Evolutionary conservation across 2,888 invertebrate species (phyloP).

Genomic region (Chalcis sispes): DNA sequence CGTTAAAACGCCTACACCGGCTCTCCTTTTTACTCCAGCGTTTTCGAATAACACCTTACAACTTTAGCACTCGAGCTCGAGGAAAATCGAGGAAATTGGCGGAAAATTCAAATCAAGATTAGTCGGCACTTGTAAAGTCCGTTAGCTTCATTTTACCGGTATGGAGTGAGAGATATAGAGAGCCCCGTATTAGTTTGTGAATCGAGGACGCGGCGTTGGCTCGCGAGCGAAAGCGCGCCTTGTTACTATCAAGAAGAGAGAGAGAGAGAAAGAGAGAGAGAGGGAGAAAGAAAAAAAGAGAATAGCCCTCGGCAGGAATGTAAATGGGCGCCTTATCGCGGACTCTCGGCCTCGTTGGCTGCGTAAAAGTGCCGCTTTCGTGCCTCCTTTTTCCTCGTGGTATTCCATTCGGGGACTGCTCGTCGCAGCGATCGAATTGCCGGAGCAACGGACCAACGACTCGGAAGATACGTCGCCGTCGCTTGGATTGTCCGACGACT

Average conservation of each 20-base stretch:
- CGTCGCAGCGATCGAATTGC: slow-evolving; percentile 61
- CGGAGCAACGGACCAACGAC: slow-evolving; percentile 61
- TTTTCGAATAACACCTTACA: too few species aligned
- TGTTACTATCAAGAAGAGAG: slow-evolving; percentile 67
- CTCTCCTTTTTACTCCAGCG: too few species aligned
- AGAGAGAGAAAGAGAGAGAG: too few species aligned
- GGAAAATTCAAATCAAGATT: slow-evolving; percentile 56
- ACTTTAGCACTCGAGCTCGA: neutral
- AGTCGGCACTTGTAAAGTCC: slow-evolving; percentile 54
- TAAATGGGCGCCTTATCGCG: slow-evolving; percentile 70
- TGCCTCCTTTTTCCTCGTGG: slow-evolving; percentile 57
- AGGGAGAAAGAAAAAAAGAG: too few species aligned
- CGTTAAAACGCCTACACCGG: too few species aligned
- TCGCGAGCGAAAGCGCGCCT: slow-evolving; percentile 50
- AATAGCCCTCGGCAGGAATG: slow-evolving; percentile 69
- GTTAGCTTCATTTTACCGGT: slow-evolving; percentile 43
- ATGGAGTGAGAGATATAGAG: slow-evolving; percentile 10
- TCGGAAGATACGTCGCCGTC: slow-evolving; percentile 61
- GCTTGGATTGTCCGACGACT: slow-evolving; percentile 21
- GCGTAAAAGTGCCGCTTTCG: slow-evolving; percentile 56
- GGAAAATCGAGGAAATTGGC: slow-evolving; percentile 31
- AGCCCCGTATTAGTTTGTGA: too few species aligned
- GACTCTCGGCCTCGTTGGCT: slow-evolving; percentile 47
- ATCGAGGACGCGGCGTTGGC: too few species aligned
- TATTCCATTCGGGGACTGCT: slow-evolving; percentile 63